A percentile compares a stretch with the other conserved stretches of the same genome.
Evolutionary conservation across 2,113 vertebrate species (phyloP).

Genomic region (Calidris pugnax): DNA sequence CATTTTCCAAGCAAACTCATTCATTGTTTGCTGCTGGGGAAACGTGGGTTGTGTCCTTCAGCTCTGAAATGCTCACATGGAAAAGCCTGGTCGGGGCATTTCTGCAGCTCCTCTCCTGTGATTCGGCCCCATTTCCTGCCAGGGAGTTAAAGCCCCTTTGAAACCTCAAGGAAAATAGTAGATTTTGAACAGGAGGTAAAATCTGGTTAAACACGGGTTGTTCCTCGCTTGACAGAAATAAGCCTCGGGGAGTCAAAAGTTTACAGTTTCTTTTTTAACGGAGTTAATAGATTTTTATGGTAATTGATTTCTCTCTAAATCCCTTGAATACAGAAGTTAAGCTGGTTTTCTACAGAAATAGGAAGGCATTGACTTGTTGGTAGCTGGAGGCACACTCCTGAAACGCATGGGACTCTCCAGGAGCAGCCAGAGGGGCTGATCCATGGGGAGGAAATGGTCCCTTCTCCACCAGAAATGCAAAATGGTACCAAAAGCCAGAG

Average conservation of each 20-base stretch:
- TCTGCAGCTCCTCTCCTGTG: background rate
- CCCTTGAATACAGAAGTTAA: background rate
- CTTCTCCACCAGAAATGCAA: background rate
- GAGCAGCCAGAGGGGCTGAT: background rate
- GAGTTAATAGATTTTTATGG: background rate
- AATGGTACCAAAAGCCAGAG: background rate
- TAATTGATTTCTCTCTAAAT: background rate
- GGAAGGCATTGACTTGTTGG: background rate
- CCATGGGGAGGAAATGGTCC: background rate
- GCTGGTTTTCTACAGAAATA: background rate
- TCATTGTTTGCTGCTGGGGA: background rate
- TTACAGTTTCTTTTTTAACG: background rate
- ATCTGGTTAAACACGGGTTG: background rate
- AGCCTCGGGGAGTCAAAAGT: background rate
- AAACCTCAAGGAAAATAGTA: background rate
- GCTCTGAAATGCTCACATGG: background rate
- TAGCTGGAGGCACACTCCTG: background rate
- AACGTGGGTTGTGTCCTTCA: background rate
- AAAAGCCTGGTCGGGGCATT: background rate
- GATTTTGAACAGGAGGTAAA: background rate
- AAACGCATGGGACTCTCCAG: background rate
- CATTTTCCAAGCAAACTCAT: background rate
- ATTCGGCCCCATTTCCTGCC: background rate
- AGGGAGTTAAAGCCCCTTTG: background rate
- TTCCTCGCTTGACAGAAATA: background rate